A percentile compares a stretch with the other conserved stretches of the same genome.
Conservation (phyloP, 1,140 invertebrate genomes). For the Venturia canescens region DNA sequence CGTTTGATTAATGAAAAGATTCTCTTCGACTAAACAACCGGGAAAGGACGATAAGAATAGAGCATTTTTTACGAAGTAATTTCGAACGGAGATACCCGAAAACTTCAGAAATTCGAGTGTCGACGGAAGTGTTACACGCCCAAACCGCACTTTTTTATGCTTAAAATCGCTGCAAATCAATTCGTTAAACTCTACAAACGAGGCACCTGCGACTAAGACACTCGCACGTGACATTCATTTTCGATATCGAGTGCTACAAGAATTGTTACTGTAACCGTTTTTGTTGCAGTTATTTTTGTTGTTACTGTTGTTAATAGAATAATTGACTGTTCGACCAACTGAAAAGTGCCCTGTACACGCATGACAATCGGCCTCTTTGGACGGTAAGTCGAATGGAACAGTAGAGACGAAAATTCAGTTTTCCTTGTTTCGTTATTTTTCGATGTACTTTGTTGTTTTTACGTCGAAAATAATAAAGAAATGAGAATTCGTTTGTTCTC, state of each 20-base stretch:
- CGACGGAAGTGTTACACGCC: too few species aligned
- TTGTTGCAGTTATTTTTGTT: neutral
- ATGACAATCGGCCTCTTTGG: neutral
- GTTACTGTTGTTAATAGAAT: neutral
- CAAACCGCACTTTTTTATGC: too few species aligned
- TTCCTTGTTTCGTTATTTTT: conserved; percentile 13
- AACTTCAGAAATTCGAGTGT: too few species aligned
- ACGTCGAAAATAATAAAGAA: neutral
- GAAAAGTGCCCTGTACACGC: neutral
- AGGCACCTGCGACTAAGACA: neutral
- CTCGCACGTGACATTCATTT: neutral
- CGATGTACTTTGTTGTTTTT: neutral
- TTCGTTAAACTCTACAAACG: neutral
- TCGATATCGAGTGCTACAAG: neutral
- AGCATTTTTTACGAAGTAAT: too few species aligned
- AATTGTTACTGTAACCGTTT: neutral
- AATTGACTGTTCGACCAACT: neutral
- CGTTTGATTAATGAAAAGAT: neutral
- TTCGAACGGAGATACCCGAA: too few species aligned
- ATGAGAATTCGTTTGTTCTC: neutral
- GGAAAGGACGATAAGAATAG: too few species aligned
- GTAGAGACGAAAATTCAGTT: neutral
- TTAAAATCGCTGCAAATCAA: neutral
- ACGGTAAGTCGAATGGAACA: neutral
- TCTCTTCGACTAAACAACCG: too few species aligned